A percentile compares a stretch with the other conserved stretches of the same genome.
Evolutionary conservation across 2,888 invertebrate species (phyloP).

Genomic region (Deroplatys truncata): DNA sequence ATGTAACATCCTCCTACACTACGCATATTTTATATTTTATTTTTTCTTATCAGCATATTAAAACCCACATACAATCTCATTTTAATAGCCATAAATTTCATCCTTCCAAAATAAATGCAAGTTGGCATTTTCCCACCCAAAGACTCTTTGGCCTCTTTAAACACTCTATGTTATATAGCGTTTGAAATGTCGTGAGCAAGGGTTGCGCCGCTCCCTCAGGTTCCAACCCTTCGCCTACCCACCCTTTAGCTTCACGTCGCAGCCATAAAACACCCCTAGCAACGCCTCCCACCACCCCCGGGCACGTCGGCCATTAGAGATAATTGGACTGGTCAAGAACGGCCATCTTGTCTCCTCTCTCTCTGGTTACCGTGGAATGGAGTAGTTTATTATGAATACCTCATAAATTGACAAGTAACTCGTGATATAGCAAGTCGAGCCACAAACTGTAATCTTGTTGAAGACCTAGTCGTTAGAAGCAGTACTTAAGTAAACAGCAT

Average conservation of each 20-base stretch:
- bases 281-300: neutral
- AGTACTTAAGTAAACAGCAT: no score
- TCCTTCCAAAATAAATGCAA: neutral
- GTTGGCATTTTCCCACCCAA: neutral
- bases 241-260: neutral
- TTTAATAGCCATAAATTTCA: neutral
- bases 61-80: neutral
- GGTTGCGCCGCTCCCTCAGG: neutral
- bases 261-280: neutral
- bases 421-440: neutral
- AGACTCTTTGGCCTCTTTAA: neutral
- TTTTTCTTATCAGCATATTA: no score
- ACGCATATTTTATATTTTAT: no score
- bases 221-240: neutral
- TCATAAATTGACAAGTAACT: neutral
- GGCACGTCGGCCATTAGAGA: conserved; percentile 13
- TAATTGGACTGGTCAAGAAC: conserved; percentile 14
- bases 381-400: neutral
- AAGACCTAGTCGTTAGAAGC: neutral
- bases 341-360: conserved; percentile 9
- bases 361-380: conserved; percentile 1
- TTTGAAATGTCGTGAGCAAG: neutral
- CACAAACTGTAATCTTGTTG: neutral
- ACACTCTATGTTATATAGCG: neutral
- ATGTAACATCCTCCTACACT: no score